Evolutionary conservation across 2,888 invertebrate species (phyloP).

Genomic region (Lypha dubia): DNA sequence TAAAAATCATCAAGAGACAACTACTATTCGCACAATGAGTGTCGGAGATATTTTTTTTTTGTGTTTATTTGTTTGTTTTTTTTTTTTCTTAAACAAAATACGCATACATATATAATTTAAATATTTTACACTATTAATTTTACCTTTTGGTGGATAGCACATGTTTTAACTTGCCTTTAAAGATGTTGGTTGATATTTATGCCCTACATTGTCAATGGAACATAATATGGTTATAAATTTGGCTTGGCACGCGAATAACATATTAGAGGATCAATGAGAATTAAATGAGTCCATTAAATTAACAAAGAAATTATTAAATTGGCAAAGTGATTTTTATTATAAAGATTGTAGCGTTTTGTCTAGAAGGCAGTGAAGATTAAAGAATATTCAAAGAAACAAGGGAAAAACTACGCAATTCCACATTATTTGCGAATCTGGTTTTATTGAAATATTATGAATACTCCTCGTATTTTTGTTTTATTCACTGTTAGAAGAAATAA

Average conservation of each 20-base stretch:
- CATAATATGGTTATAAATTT: not conserved
- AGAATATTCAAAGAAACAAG: no score
- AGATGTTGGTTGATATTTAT: not conserved
- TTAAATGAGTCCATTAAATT: not conserved
- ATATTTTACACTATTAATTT: slow-evolving; percentile 7
- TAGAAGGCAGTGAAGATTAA: no score
- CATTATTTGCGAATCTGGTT: no score
- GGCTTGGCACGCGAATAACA: not conserved
- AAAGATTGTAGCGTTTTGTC: no score
- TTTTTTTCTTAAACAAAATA: not conserved
- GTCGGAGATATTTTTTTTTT: not conserved
- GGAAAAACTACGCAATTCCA: no score
- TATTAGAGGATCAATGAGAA: not conserved
- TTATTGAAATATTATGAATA: no score
- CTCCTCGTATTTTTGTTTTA: no score
- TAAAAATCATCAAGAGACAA: slow-evolving; percentile 43
- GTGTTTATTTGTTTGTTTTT: not conserved
- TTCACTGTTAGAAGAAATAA: no score
- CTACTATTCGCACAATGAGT: not conserved
- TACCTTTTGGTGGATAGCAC: not conserved
- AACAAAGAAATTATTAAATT: no score
- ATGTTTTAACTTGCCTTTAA: not conserved
- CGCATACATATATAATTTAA: slow-evolving; percentile 28
- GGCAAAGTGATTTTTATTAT: no score
- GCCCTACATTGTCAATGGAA: slow-evolving; percentile 26